These are phyloP conservation scores for Gryllus bimaculatus DNA, from an alignment of 1,140 invertebrate genomes.

Conservation along the genomic window DNA sequence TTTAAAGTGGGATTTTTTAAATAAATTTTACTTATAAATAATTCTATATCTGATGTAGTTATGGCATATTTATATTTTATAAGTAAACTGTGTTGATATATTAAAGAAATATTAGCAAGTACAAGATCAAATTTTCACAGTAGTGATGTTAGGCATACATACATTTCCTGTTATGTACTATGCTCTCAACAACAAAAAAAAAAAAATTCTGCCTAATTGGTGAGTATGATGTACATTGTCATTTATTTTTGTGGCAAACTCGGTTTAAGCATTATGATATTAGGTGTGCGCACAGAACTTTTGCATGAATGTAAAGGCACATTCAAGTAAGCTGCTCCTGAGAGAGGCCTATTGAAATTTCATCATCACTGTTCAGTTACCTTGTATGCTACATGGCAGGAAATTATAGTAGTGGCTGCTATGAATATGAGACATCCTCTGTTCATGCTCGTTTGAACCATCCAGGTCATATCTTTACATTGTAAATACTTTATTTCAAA, in stretches of 20 bases:
- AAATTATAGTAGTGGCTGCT: background rate
- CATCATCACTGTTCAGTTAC: background rate
- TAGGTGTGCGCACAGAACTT: background rate
- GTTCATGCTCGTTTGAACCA: background rate
- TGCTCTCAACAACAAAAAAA: background rate
- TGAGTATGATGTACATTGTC: background rate
- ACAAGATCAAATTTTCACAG: background rate
- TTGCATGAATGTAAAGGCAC: background rate
- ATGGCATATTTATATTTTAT: conserved; percentile 6
- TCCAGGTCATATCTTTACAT: background rate
- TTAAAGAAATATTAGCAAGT: background rate
- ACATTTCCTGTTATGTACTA: background rate
- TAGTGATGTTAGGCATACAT: background rate
- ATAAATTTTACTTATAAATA: conserved; percentile 2
- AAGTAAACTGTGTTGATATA: background rate
- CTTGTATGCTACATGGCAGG: background rate
- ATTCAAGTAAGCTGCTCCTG: background rate
- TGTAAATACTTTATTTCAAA: background rate
- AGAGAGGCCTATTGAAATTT: background rate
- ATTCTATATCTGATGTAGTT: conserved; percentile 1
- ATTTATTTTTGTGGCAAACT: background rate
- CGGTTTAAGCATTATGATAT: background rate
- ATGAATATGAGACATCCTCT: background rate
- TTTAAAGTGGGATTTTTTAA: background rate
- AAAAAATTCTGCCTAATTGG: background rate